Conservation (phyloP, 2,113 vertebrate species). For the Gallinago jamesoni region DNA sequence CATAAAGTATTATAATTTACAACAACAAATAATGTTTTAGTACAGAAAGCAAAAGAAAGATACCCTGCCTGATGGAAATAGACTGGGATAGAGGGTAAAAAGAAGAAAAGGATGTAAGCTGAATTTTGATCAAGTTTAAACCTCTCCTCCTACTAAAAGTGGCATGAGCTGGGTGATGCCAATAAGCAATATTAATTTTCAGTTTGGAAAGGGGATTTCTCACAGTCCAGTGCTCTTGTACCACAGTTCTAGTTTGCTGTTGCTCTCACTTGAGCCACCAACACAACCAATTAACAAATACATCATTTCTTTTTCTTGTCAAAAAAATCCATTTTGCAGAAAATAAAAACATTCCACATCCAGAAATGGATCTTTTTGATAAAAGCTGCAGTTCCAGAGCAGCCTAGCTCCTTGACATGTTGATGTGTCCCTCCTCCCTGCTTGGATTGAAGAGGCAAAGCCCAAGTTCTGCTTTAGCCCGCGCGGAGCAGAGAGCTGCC, state of each 20-base stretch:
- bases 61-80: not conserved
- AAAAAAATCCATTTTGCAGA: not conserved
- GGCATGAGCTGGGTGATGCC: not conserved
- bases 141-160: not conserved
- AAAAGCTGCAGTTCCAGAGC: not conserved
- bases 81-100: not conserved
- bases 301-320: not conserved
- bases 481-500: not conserved
- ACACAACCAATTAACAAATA: not conserved
- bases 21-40: not conserved
- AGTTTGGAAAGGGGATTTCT: not conserved
- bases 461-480: not conserved
- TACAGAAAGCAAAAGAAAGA: not conserved
- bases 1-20: not conserved
- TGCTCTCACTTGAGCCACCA: not conserved
- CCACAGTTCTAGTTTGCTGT: not conserved
- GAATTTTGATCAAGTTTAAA: not conserved
- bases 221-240: not conserved
- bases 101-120: not conserved
- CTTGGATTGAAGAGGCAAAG: not conserved
- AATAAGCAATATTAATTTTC: not conserved
- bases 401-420: not conserved
- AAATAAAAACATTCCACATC: not conserved
- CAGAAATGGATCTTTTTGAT: not conserved
- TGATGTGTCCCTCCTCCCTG: not conserved